Evolutionary conservation across 2,113 vertebrate genomes (phyloP).

Genomic region (Hipposideros armiger): DNA sequence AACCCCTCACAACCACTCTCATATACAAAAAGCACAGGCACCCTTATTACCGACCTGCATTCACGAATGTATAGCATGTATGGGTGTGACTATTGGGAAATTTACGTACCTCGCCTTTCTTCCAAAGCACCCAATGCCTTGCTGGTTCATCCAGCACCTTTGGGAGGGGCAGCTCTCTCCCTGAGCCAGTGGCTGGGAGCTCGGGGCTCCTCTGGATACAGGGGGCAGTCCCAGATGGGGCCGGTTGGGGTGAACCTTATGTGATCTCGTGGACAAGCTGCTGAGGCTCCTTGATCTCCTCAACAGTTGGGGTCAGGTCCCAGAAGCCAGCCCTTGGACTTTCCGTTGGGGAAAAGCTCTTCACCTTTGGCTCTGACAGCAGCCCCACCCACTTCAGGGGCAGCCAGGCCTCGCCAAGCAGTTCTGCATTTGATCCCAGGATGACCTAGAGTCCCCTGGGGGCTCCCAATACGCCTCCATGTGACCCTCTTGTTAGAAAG

Average conservation of each 20-base stretch:
- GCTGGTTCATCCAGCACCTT: not conserved
- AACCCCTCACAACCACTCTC: not conserved
- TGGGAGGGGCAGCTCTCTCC: not conserved
- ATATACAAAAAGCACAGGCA: not conserved
- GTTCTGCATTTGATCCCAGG: not conserved
- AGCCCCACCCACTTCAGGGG: not conserved
- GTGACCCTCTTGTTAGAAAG: slow-evolving; percentile 17
- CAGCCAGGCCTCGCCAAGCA: not conserved
- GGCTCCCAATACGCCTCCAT: not conserved
- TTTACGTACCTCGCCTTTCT: slow-evolving; percentile 28
- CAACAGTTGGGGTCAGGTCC: not conserved
- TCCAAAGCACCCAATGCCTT: not conserved
- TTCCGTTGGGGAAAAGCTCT: not conserved
- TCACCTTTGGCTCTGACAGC: not conserved
- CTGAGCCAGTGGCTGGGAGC: not conserved
- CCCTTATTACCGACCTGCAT: not conserved
- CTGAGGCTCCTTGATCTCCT: not conserved
- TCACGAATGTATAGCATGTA: not conserved
- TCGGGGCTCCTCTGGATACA: not conserved
- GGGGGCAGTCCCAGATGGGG: not conserved
- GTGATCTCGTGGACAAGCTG: not conserved
- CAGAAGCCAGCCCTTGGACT: not conserved
- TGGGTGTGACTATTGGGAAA: not conserved
- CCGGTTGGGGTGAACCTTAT: not conserved
- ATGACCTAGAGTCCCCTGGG: not conserved